Base-by-base conservation (phyloP, 2,888 invertebrate genomes). In the Lydus trimaculatus region DNA sequence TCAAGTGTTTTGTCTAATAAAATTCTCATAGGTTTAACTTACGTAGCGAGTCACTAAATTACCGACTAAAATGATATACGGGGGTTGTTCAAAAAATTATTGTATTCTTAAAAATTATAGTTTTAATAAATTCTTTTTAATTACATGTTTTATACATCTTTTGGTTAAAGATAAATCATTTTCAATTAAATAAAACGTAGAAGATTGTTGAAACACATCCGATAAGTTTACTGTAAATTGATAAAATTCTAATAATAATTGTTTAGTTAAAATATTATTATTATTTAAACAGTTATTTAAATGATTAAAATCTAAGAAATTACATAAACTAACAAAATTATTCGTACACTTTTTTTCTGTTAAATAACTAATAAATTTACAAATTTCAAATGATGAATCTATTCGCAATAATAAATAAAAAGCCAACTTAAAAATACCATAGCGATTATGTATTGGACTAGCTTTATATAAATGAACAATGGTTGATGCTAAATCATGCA, bases 121-220 rank as follows among this genome's bases (percentile, higher is more conserved):
- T 20, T 48, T 48, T n/a, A 48, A 52, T 52, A 52, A 52, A 52
- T 52, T 52, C 52, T 52, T 52, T 1, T 23, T 52, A 43, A 25
- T 39, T 58, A 64, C 9, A 61, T 23, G 36, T 62, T 28, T 62
- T 60, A 64, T 39, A 66, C 23, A 43, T 20, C 39, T 59, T 67
- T 67, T 76, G 61, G 78, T 65, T 60, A 76, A 28, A 36, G 73
- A 69, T 48, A 70, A 69, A 69, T 74, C 72, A 61, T 72, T 74
- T 70, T 77, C 76, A 33, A 72, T 71, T 48, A 72, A 65, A 72
- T 78, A 80, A 70, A 76, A 80, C 11, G 73, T 75, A 20, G 70
- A 72, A 4, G 70, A 64, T 36, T 65, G 62, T 61, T 73, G 66
- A 31, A 63, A 66, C 25, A 66, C 58, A 28, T 73, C 72, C 7